Base-by-base conservation (phyloP, 2,797 vertebrate genomes). In the Gila robusta region DNA sequence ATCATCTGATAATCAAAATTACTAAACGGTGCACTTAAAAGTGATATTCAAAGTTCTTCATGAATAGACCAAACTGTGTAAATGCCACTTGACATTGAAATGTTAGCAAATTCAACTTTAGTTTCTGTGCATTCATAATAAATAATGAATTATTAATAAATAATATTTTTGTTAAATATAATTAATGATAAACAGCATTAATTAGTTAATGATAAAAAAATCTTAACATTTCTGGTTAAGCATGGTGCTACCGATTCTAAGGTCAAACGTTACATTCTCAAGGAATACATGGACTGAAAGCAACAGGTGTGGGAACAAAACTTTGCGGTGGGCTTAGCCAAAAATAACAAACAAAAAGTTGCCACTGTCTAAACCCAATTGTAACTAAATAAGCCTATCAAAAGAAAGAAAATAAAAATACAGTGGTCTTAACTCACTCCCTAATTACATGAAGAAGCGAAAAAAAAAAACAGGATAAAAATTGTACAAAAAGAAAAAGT, bases 231-330 rank as follows among this genome's bases (percentile, higher is more conserved):
- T 26, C n/a, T 67, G 66, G 7, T 19, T 67, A 67, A 32, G 16
- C 26, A 35, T 67, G 16, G 16, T 67, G 14, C 32, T 67, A 35
- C 7, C 28, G 5, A 32, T 32, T 19, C 9, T 78, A 89, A 89
- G 93, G 94, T 94, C 70, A 44, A 94, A 11, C 23, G 4, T 95
- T 95, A 86, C 94, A 92, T 91, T 71, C 69, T 69, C 32, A 71
- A 71, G 69, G 11, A 71, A 41, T 16, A 23, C 37, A 7, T n/a
- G 10, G 21, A 72, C 39, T 44, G 23, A 49, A 49, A 49, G 47
- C 47, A 49, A 14, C 44, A 47, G 12, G 44, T 47, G 44, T 14
- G 3, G 44, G 44, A 47, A 47, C 44, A 47, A 47, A 47, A 47
- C 44, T 47, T 47, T 47, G 14, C 44, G 12, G 14, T 47, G 44